Percentiles rank a stretch among this genome's conserved stretches.
phyloP scores from a whole-genome alignment of 2,797 vertebrate genomes.

The Eleutherodactylus coqui region DNA sequence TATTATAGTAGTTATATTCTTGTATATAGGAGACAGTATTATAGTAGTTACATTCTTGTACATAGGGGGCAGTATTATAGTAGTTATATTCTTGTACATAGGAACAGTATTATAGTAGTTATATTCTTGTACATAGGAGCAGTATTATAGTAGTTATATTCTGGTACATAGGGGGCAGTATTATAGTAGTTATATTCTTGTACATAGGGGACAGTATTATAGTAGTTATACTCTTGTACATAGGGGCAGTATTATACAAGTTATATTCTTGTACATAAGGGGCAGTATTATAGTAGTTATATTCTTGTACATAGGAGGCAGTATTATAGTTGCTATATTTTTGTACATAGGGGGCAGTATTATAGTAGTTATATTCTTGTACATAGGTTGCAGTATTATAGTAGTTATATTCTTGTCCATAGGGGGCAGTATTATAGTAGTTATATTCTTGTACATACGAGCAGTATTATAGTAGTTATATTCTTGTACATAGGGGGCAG shows the following conservation, averaged over 20 bases:
- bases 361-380: constrained; percentile 5
- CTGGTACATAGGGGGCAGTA: constrained; percentile 3
- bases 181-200: constrained; percentile 22
- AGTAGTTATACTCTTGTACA: constrained; percentile 12
- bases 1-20: constrained; percentile 27
- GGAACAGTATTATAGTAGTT: constrained; percentile 6
- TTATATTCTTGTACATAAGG: not conserved
- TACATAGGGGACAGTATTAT: not conserved
- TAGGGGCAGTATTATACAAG: constrained; percentile 1
- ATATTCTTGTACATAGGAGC: too few species aligned
- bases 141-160: not conserved
- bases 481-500: constrained; percentile 4
- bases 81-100: constrained; percentile 17
- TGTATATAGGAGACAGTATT: constrained; percentile 19
- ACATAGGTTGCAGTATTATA: not conserved
- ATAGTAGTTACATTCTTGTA: constrained; percentile 24
- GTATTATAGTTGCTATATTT: constrained; percentile 15
- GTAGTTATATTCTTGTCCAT: not conserved
- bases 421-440: constrained; percentile 3
- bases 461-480: constrained; percentile 15
- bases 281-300: constrained; percentile 15
- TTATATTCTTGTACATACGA: not conserved
- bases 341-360: constrained; percentile 3
- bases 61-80: not conserved
- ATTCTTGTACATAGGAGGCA: not conserved